A percentile compares a stretch with the other conserved stretches of the same genome.
These are phyloP conservation scores for Brachypteracias leptosomus DNA, from an alignment of 2,113 vertebrate species.

Conservation along the genomic window DNA sequence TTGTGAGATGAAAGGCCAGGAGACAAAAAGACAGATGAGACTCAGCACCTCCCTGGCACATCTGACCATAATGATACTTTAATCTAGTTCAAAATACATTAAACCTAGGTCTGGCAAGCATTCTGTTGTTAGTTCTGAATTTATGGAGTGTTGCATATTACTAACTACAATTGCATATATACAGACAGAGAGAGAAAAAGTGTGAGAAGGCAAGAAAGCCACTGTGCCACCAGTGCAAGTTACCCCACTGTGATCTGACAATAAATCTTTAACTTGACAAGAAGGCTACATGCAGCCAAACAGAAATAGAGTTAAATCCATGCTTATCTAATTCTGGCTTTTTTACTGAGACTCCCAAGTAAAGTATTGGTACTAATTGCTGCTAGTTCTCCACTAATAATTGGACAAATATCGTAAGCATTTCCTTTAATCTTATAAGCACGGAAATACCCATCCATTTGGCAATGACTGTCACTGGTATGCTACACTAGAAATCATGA, in stretches of 20 bases:
- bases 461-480: neutral
- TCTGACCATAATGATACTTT: neutral
- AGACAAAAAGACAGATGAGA: neutral
- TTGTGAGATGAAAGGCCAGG: neutral
- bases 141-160: neutral
- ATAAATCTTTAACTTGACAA: neutral
- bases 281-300: neutral
- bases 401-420: neutral
- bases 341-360: neutral
- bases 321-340: neutral
- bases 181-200: neutral
- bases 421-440: neutral
- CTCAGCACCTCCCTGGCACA: neutral
- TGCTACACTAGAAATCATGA: neutral
- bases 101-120: neutral
- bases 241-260: neutral
- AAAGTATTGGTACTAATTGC: neutral
- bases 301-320: neutral
- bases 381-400: neutral
- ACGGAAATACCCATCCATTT: neutral
- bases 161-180: neutral
- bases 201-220: fast-evolving
- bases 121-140: neutral
- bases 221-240: neutral
- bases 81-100: neutral